Evolutionary conservation across 2,888 invertebrate species (phyloP).

Genomic region (Sympetrum striolatum): DNA sequence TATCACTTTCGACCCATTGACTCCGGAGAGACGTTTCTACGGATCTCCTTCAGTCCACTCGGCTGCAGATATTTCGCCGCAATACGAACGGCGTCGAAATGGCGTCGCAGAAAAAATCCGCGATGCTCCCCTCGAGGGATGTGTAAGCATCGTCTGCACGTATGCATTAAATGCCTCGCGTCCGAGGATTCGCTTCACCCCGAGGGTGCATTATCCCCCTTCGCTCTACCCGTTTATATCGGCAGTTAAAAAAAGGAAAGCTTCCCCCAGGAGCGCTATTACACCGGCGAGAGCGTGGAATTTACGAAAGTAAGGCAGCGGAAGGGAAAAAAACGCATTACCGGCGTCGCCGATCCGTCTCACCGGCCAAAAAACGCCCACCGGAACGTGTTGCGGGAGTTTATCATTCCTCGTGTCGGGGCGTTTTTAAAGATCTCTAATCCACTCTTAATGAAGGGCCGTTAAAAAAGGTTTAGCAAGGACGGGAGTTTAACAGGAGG

Average conservation of each 20-base stretch:
- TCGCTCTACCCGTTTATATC: not conserved
- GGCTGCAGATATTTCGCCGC: too few relatives aligned
- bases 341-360: not conserved
- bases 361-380: not conserved
- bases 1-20: too few relatives aligned
- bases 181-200: not conserved
- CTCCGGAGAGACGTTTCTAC: too few relatives aligned
- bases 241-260: not conserved
- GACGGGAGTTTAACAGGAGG: not conserved
- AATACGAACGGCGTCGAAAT: not conserved
- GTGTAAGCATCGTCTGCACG: not conserved
- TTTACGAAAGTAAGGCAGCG: not conserved
- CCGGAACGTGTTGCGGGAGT: not conserved
- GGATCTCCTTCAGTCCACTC: too few relatives aligned
- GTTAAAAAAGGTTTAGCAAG: not conserved
- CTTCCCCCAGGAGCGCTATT: not conserved
- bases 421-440: not conserved
- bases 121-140: not conserved
- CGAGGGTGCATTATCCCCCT: not conserved
- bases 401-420: not conserved
- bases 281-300: not conserved
- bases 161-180: not conserved
- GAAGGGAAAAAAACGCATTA: not conserved
- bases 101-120: not conserved
- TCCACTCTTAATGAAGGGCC: not conserved